Evolutionary conservation across 1,140 invertebrate species (phyloP), one percentile per base, ranked within the genome.

Genomic region (Choristoneura fumiferana): DNA sequence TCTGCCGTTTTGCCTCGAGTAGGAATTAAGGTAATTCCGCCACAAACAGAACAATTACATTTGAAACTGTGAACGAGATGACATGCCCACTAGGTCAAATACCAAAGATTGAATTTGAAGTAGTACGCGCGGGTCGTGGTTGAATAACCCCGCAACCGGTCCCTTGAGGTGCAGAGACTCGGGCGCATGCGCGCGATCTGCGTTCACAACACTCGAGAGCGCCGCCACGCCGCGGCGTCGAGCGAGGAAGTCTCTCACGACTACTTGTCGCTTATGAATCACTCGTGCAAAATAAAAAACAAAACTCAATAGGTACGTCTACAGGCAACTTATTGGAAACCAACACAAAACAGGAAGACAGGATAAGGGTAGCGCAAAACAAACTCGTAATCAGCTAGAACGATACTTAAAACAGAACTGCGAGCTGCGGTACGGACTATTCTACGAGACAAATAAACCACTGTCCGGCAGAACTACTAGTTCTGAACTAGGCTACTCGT

Each of bases 101-200:
- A 6, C 43, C 29, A 18, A 29, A 29, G 2, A 3, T 29, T 3
- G 22, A 29, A 29, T 29, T 29, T 29, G 22, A 29, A 29, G 22
- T 29, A 49, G 43, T 49, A 10, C 8, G 43, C 43, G 43, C 43
- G 43, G 43, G 43, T 22, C 29, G 43, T 17, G 43, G 43, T 49
- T 29, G 43, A 49, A 49, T 49, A 49, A 49, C 43, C 43, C 43
- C 43, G 43, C 17, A 29, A 49, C 43, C 43, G 43, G 43, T 49
- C 43, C 43, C 43, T 10, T 2, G 6, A 6, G 22, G 22, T n/a
- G n/a, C 22, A 29, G 22, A 6, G 22, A 6, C 22, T 29, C 22
- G 22, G 22, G 22, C 22, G 22, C 22, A 6, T 29, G 22, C 22
- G 22, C 22, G 22, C 22, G n/a, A n/a, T n/a, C n/a, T n/a, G n/a